Conservation (phyloP, 2,113 vertebrate genomes). For the Plecotus auritus region DNA sequence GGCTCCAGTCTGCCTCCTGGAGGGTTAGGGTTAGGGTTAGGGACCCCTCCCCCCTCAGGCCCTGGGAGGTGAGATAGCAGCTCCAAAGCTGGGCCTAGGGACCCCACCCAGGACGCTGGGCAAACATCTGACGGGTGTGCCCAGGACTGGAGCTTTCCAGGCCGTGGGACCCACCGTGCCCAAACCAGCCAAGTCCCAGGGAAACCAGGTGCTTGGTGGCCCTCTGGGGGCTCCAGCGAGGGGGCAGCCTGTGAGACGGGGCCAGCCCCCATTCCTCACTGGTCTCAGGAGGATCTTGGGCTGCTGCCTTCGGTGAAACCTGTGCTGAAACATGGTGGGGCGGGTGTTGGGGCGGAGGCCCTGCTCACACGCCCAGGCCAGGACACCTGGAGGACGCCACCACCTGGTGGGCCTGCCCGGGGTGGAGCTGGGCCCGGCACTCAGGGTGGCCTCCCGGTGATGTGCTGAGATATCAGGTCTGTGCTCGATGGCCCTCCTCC, state of each 20-base stretch:
- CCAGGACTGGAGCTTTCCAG: background rate
- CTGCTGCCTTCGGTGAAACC: background rate
- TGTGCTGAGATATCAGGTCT: background rate
- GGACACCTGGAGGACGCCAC: background rate
- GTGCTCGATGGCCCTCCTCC: background rate
- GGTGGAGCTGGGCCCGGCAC: background rate
- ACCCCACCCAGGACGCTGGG: background rate
- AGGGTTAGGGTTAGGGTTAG: background rate
- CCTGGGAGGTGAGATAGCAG: background rate
- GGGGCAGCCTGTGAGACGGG: background rate
- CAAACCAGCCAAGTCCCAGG: background rate
- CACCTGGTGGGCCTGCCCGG: background rate
- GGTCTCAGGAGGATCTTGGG: background rate
- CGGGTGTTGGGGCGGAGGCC: background rate
- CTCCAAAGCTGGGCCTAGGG: background rate
- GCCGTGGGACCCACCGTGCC: background rate
- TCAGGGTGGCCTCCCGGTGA: background rate
- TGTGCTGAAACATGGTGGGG: background rate
- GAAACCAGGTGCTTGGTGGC: background rate
- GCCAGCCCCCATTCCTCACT: background rate
- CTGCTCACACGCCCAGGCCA: background rate
- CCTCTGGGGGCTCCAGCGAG: background rate
- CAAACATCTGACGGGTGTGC: background rate
- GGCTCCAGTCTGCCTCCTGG: background rate
- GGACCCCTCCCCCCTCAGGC: background rate